A percentile compares a stretch with the other conserved stretches of the same genome.
Conservation (phyloP, 64 coral and sea anemone genomes). For the Acropora yongei region DNA sequence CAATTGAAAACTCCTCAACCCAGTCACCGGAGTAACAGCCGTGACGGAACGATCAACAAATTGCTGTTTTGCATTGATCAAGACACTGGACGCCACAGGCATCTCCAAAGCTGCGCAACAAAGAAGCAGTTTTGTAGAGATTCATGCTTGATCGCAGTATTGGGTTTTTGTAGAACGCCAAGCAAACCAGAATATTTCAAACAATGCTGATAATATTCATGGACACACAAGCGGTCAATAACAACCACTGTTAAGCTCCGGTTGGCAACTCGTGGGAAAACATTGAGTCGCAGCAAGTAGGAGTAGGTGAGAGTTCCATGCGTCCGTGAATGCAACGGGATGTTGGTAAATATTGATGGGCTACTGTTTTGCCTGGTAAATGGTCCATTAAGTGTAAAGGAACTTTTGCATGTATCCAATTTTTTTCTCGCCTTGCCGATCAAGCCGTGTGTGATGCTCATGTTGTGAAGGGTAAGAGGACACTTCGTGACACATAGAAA, state of each 20-base stretch:
- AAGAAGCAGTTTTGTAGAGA: constrained; percentile 22
- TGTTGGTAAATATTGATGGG: not conserved
- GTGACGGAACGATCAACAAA: constrained; percentile 37
- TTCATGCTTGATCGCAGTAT: constrained; percentile 17
- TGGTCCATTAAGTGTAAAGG: too few species aligned
- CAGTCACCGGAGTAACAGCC: constrained; percentile 20
- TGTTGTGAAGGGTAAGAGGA: too few species aligned
- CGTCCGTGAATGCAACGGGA: not conserved
- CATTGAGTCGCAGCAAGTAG: not conserved
- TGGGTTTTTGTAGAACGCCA: constrained; percentile 14
- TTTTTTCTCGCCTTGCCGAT: too few species aligned
- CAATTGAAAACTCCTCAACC: constrained; percentile 27
- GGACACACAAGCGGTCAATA: not conserved
- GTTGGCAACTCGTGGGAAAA: not conserved
- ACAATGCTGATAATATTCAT: constrained; percentile 14
- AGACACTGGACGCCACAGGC: not conserved
- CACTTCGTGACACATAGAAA: too few species aligned
- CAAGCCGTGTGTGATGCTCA: too few species aligned
- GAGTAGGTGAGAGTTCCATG: too few species aligned
- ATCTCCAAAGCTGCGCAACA: constrained; percentile 26
- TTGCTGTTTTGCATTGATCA: constrained; percentile 32
- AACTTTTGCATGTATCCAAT: too few species aligned
- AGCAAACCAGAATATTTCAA: constrained; percentile 9
- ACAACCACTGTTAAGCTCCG: not conserved
- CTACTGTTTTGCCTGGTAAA: too few species aligned